Percentiles rank a stretch among this genome's conserved stretches.
phyloP scores from a whole-genome alignment of 2,888 invertebrate species.

The Rhagium mordax region DNA sequence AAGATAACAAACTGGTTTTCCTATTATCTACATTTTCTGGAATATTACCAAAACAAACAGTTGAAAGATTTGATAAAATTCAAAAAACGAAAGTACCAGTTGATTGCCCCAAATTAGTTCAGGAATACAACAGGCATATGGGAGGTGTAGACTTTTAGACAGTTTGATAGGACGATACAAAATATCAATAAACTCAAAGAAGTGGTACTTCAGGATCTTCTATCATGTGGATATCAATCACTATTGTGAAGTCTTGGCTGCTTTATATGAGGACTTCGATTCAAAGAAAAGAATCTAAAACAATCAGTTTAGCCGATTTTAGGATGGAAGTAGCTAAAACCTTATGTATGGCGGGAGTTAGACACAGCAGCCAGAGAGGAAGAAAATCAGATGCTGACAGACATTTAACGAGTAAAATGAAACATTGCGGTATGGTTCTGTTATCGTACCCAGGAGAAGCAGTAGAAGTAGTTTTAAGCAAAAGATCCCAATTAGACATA shows the following conservation, averaged over 20 bases:
- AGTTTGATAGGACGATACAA: conserved; percentile 41
- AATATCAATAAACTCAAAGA: conserved; percentile 30
- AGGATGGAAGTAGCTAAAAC: no score
- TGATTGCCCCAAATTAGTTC: neutral
- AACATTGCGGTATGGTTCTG: no score
- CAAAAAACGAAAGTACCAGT: neutral
- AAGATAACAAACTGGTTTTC: neutral
- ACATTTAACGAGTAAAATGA: no score
- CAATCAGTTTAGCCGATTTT: neutral
- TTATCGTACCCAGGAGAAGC: no score
- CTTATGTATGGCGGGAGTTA: no score
- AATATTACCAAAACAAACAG: neutral
- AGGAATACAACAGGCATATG: conserved; percentile 43
- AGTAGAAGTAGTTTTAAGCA: no score
- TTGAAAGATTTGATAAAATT: conserved; percentile 1
- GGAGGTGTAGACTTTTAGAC: conserved; percentile 43
- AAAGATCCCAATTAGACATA: no score
- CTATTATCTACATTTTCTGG: neutral
- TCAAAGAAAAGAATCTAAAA: neutral
- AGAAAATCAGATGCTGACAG: no score
- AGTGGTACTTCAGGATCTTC: conserved; percentile 49
- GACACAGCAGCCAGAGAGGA: no score
- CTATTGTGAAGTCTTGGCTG: conserved; percentile 46
- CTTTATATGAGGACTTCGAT: conserved; percentile 24
- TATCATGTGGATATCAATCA: conserved; percentile 44